Percentiles rank a stretch among this genome's conserved stretches.
Conservation (phyloP, 2,888 invertebrate genomes). For the Anticlea derivata region DNA sequence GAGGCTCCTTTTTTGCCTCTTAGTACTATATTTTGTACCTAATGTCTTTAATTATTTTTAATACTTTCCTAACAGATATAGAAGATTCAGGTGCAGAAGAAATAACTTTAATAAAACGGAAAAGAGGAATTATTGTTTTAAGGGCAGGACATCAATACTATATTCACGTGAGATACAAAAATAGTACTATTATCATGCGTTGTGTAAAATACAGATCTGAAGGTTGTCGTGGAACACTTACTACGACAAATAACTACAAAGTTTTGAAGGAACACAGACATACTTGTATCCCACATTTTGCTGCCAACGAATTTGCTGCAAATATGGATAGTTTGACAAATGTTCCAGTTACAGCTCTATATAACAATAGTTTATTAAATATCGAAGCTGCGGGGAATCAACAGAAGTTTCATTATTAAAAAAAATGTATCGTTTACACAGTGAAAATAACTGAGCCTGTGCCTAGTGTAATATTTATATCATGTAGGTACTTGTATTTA, state of each 20-base stretch:
- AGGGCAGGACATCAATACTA: conserved; percentile 10
- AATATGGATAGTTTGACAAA: neutral
- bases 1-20: no score
- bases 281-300: conserved; percentile 9
- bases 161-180: neutral
- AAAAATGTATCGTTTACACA: no score
- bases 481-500: no score
- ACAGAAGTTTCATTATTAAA: conserved; percentile 1
- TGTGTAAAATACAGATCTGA: conserved; percentile 8
- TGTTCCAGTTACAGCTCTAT: conserved; percentile 2
- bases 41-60: no score
- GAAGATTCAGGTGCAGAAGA: neutral
- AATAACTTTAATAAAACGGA: conserved; percentile 6
- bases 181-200: neutral
- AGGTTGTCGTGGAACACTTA: conserved; percentile 7
- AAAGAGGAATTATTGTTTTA: conserved; percentile 4
- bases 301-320: conserved; percentile 12
- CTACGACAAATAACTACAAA: neutral
- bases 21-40: no score
- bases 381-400: neutral
- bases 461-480: no score
- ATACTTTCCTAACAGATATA: no score
- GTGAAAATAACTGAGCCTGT: no score
- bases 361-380: neutral
- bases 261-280: conserved; percentile 1